These are phyloP conservation scores for Heterocephalus glaber DNA, from an alignment of 2,113 vertebrate species.

Conservation along the genomic window DNA sequence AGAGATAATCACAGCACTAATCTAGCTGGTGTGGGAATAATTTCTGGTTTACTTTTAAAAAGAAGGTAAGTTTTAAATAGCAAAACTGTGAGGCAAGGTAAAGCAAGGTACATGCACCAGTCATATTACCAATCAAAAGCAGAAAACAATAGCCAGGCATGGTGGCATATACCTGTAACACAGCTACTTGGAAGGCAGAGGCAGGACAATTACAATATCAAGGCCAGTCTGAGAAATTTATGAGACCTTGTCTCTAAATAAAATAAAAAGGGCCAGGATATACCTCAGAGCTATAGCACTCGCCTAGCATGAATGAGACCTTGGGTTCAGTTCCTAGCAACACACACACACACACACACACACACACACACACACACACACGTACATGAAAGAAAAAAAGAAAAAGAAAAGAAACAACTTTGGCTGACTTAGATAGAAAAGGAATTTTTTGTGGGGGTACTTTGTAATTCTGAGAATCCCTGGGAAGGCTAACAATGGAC, in stretches of 20 bases:
- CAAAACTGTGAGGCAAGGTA: background rate
- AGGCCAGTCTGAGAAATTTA: background rate
- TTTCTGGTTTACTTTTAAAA: background rate
- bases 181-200: background rate
- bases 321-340: background rate
- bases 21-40: background rate
- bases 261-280: background rate
- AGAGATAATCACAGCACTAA: background rate
- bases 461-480: background rate
- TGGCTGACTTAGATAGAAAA: background rate
- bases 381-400: background rate
- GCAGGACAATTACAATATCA: background rate
- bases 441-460: background rate
- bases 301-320: background rate
- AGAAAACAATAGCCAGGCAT: background rate
- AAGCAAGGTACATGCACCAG: background rate
- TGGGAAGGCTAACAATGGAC: slow-evolving; percentile 2
- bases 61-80: background rate
- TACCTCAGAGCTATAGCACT: background rate
- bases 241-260: background rate
- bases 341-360: background rate
- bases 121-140: background rate
- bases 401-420: background rate
- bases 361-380: background rate
- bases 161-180: no score